Base-by-base conservation (phyloP, 64 coral and sea anemone genomes). In the Dendrophyllia cribrosa region DNA sequence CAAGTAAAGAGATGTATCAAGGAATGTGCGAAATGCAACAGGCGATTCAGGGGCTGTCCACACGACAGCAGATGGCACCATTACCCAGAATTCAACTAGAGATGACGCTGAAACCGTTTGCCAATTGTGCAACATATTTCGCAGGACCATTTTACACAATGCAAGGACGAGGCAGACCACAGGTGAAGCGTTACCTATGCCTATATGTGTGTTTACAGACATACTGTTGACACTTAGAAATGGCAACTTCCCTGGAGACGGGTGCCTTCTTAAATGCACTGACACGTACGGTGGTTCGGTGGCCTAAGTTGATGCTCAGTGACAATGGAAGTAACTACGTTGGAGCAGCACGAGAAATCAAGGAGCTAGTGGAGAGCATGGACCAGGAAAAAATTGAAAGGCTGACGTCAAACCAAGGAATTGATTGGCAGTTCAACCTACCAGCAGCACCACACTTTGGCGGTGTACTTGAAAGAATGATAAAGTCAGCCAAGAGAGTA, bases 161-260 rank as follows among this genome's bases (percentile, higher is more conserved):
- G 82, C 81, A 75, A 13, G 89, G 69, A 20, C 80, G 81, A 70
- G 60, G 85, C 22, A 88, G 79, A 78, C 44, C 85, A 45, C 64
- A 66, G 9, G 13, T 51, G 5, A 94, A 94, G 62, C 55, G 81
- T 17, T 92, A 92, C 51, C 23, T 78, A 20, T 86, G 91, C 65
- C 15, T 86, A 48, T 93, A 86, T 67, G 10, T 92, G 65, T 93
- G 82, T 75, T 43, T 94, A 46, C 86, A 88, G 59, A 89, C 92
- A 17, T 75, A 78, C 46, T 94, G 92, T 70, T 88, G 62, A n/a
- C 91, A 93, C 59, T 75, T 93, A 76, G 91, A 93, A 49, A 93
- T 93, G 72, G 91, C 91, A 49, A 51, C 80, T 68, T 86, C 91
- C 50, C 80, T 93, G 45, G 91, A 93, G 49, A 86, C 81, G 47